Percentiles rank a stretch among this genome's conserved stretches.
Conservation (phyloP, 2,797 vertebrate species). For the Spondyliosoma cantharus region DNA sequence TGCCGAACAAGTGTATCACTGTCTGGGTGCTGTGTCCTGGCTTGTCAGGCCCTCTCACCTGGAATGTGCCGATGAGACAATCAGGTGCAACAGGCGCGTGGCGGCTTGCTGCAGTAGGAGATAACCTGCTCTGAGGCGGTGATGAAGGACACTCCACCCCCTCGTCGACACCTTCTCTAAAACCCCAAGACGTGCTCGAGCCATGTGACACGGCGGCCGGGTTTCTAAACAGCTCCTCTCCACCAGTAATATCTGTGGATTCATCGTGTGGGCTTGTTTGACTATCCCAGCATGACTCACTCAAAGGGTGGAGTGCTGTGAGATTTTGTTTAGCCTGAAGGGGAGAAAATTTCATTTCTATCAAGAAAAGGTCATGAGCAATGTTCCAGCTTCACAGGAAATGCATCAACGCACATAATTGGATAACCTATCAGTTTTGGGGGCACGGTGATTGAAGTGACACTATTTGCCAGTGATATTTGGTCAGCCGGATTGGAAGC, state of each 20-base stretch:
- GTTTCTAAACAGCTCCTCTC: conserved; percentile 77
- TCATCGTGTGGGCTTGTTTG: conserved; percentile 68
- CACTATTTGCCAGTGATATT: conserved; percentile 74
- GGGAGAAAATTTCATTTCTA: conserved; percentile 81
- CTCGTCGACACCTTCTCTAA: conserved; percentile 47
- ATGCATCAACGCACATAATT: conserved; percentile 78
- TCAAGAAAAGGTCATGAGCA: conserved; percentile 79
- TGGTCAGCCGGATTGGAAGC: conserved; percentile 69
- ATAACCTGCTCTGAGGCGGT: conserved; percentile 83
- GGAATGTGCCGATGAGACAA: conserved; percentile 96
- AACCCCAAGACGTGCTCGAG: conserved; percentile 41
- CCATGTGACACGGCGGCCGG: conserved; percentile 44
- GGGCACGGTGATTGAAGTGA: conserved; percentile 74
- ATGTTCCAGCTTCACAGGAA: conserved; percentile 78
- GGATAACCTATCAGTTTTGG: conserved; percentile 78
- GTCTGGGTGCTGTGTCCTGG: conserved; percentile 87
- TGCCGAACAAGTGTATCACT: conserved; percentile 98
- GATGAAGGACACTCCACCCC: conserved; percentile 31
- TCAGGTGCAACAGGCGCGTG: conserved; percentile 98
- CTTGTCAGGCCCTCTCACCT: conserved; percentile 85
- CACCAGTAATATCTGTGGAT: conserved; percentile 65
- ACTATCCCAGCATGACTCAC: conserved; percentile 79
- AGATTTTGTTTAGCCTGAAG: conserved; percentile 82
- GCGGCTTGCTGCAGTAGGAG: conserved; percentile 89
- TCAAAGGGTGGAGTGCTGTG: conserved; percentile 78